Percentiles rank a stretch among this genome's conserved stretches.
Conservation (phyloP, 1,140 invertebrate genomes). For the Lordiphosa collinella region DNA sequence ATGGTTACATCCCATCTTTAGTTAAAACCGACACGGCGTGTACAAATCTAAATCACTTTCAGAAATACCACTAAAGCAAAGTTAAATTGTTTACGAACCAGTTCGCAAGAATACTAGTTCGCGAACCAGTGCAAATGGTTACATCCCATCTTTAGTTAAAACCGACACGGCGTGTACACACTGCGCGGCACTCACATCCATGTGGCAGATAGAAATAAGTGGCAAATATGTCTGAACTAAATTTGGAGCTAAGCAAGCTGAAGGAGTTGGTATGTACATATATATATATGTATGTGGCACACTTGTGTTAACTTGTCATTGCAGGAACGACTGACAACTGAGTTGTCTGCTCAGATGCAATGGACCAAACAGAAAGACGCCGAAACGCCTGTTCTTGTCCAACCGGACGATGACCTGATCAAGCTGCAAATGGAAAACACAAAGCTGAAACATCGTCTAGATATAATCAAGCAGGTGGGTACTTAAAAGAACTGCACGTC, state of each 20-base stretch:
- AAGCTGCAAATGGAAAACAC: conserved; percentile 87
- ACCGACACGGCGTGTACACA: neutral
- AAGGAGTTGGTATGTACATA: neutral
- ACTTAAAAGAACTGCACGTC: conserved; percentile 46
- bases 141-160: neutral
- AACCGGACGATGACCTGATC: conserved; percentile 80
- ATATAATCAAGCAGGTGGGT: conserved; percentile 88
- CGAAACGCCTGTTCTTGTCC: conserved; percentile 73
- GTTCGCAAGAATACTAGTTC: no score
- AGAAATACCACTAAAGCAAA: no score
- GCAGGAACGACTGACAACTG: conserved; percentile 32
- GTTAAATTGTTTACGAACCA: no score
- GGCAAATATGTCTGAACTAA: conserved; percentile 8
- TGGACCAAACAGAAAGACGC: conserved; percentile 54
- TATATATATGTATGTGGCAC: neutral
- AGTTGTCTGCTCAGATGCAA: conserved; percentile 49
- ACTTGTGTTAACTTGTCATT: neutral
- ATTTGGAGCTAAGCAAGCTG: conserved; percentile 5
- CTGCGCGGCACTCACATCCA: conserved; percentile 2
- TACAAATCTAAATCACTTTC: no score
- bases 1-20: neutral
- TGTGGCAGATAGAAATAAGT: conserved; percentile 10
- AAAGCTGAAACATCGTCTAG: conserved; percentile 90
- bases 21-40: neutral
- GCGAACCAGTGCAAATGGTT: no score